Evolutionary conservation across 1,140 invertebrate species (phyloP), one percentile per base, ranked within the genome.

Genomic region (Cotesia typhae): DNA sequence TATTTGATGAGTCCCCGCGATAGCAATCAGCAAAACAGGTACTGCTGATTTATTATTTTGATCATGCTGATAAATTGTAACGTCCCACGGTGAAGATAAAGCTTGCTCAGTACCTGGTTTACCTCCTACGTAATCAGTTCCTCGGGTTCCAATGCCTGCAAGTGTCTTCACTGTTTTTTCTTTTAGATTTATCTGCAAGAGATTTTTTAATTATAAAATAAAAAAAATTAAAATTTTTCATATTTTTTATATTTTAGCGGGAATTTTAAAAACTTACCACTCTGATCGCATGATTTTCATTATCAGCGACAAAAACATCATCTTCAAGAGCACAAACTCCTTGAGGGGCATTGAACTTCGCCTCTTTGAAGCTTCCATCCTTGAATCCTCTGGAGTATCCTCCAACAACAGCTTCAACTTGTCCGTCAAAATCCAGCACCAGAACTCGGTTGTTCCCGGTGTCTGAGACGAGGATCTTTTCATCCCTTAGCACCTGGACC

Each of bases 1-100:
- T 71, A 99, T 95, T 84, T 98, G 96, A 89, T 99, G 97, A 7
- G 91, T 93, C 2, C 97, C 97, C 12, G 96, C 96, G 89, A 95
- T 95, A 3, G 96, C 95, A 60, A 99, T 94, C 36, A 96, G 85
- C 9, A 98, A 85, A 57, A 96, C 89, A 6, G 89, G 87, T 2
- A 83, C 51, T n/a, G n/a, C n/a, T 86, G 88, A 77, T 86, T 77
- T 77, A 37, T 84, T 85, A 71, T 84, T 81, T 41, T 86, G 73
- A 20, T 83, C 75, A 65, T 89, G 83, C 2, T 85, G 72, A 84
- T 90, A 93, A 68, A 93, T 78, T 60, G 90, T 87, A 1, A 98
- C 82, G 88, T 98, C 97, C 96, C 96, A 98, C 0, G 97, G 97
- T 10, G 96, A 97, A 12, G 93, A 93, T 57, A 98, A 87, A 14